Evolutionary conservation across 2,113 vertebrate species (phyloP).

Genomic region (Oreochromis tanganicae): DNA sequence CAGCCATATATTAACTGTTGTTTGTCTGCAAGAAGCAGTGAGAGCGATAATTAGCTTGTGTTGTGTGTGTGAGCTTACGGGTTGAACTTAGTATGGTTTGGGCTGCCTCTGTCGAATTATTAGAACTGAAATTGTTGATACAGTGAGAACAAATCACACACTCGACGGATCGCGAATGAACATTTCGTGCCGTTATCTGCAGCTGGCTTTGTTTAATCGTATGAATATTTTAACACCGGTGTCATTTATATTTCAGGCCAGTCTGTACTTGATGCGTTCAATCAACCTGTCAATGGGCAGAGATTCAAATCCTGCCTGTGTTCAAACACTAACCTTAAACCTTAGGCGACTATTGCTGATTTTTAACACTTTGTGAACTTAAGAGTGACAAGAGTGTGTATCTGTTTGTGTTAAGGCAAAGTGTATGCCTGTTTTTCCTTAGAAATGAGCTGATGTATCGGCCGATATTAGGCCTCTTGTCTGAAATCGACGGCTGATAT

Average conservation of each 20-base stretch:
- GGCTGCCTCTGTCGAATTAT: neutral
- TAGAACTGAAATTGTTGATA: neutral
- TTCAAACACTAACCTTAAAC: neutral
- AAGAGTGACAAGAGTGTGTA: neutral
- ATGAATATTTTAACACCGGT: neutral
- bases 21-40: neutral
- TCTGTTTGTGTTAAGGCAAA: neutral
- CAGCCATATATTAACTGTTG: neutral
- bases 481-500: neutral
- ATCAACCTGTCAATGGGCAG: neutral
- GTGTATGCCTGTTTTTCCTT: neutral
- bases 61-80: neutral
- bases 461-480: neutral
- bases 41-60: neutral
- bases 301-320: fast-evolving
- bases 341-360: neutral
- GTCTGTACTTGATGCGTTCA: neutral
- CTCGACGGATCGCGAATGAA: neutral
- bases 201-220: neutral
- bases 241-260: neutral
- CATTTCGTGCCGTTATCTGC: neutral
- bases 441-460: neutral
- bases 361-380: neutral
- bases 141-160: neutral
- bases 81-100: neutral